Conservation (phyloP, 2,113 vertebrate species). For the Lagopus leucura region DNA sequence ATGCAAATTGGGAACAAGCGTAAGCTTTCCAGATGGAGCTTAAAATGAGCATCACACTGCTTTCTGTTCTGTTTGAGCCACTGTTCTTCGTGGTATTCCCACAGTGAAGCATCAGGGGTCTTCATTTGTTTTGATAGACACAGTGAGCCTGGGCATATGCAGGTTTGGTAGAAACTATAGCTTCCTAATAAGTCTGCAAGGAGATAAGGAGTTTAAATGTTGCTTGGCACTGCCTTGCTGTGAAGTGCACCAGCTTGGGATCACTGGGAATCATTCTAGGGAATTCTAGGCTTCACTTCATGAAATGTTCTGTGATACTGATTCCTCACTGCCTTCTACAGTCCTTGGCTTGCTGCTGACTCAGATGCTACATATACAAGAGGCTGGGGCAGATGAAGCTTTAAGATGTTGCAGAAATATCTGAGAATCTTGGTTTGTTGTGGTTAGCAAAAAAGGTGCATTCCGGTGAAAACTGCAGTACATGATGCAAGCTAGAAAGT, state of each 20-base stretch:
- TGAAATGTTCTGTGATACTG: accelerated
- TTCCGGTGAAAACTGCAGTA: accelerated
- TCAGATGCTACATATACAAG: not conserved
- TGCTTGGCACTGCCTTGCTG: accelerated
- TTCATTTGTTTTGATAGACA: not conserved
- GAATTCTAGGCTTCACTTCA: accelerated
- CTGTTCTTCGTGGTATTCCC: accelerated
- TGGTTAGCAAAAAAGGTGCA: accelerated
- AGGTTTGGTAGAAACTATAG: not conserved
- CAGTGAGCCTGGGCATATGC: accelerated
- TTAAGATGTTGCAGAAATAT: not conserved
- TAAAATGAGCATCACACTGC: not conserved
- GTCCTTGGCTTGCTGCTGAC: not conserved
- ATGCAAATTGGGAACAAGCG: not conserved
- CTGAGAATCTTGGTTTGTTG: not conserved
- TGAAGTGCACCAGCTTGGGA: accelerated
- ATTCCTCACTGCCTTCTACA: accelerated
- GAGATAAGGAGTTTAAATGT: not conserved
- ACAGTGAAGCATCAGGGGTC: not conserved
- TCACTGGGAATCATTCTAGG: not conserved
- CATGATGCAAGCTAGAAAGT: not conserved
- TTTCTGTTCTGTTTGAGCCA: not conserved
- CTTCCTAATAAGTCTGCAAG: not conserved
- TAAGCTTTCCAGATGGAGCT: not conserved
- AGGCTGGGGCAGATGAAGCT: not conserved